Conservation (phyloP, 2,797 vertebrate species). For the Clamator glandarius region DNA sequence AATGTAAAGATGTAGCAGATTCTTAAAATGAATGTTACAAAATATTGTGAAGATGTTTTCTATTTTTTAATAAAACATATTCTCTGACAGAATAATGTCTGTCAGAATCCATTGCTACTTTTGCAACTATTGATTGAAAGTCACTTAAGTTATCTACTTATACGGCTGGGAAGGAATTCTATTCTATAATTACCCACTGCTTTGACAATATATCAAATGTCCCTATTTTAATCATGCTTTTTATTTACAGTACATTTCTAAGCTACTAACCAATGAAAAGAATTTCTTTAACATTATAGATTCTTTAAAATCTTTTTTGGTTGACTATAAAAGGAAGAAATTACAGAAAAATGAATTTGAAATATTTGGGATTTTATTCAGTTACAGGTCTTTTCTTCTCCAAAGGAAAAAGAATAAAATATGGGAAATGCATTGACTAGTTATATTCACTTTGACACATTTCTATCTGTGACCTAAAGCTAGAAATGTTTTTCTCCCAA, state of each 20-base stretch:
- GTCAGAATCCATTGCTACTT: neutral
- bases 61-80: neutral
- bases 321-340: neutral
- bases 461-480: neutral
- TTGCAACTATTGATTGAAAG: neutral
- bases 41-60: neutral
- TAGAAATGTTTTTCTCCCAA: neutral
- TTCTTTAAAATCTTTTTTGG: neutral
- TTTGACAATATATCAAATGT: neutral
- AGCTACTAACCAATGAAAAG: neutral
- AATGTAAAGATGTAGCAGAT: neutral
- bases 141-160: neutral
- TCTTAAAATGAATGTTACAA: neutral
- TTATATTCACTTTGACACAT: neutral
- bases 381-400: neutral
- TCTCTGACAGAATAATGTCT: neutral
- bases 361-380: neutral
- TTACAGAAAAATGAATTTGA: neutral
- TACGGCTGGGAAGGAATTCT: neutral
- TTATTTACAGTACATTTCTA: neutral
- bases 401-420: neutral
- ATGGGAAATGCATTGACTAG: neutral
- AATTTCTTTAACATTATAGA: neutral
- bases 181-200: conserved; percentile 6
- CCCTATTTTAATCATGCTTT: neutral